Base-by-base conservation (phyloP, 2,888 invertebrate genomes). In the Proisotoma minuta region DNA sequence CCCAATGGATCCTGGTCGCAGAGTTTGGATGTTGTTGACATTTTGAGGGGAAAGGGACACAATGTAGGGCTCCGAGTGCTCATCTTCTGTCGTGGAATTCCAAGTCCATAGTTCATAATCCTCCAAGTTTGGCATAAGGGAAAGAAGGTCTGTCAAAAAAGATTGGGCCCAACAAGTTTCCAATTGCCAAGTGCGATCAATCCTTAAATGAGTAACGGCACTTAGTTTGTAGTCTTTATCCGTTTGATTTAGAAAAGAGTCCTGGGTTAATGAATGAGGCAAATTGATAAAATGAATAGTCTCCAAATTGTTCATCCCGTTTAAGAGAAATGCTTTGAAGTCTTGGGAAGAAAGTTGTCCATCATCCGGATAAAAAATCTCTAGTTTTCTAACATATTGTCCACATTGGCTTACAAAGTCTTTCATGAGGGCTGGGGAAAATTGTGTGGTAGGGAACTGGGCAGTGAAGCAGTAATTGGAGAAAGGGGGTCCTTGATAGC, bases 101-200 rank as follows among this genome's bases (percentile, higher is more conserved):
- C 69, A 69, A 18, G 69, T 69, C 62, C 65, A 69, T 3, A 69
- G 51, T 40, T 69, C 69, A 39, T 66, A 69, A 54, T 69, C 66
- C 10, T 47, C 53, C 23, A 69, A 28, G 23, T 66, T 63, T 1
- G 69, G 69, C 66, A 66, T 65, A 15, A 63, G 59, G 24, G 47
- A 49, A 24, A 69, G 57, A 2, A 69, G 48, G 59, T 69, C 69
- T 27, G 57, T 28, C 0, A 69, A 59, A 47, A 69, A 69, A 1
- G 39, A 15, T 15, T 58, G 50, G 0, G 57, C 49, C 69, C 69
- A 69, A 2, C 58, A 50, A 5, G 61, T 66, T 54, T 66, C 69
- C 27, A 66, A 60, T 39, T 66, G 59, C 60, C 65, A 65, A 2
- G 66, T 65, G 3, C 69, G 63, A 47, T 69, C 69, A 22, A 69